Conservation (phyloP, 1,140 invertebrate species). For the Listronotus bonariensis region DNA sequence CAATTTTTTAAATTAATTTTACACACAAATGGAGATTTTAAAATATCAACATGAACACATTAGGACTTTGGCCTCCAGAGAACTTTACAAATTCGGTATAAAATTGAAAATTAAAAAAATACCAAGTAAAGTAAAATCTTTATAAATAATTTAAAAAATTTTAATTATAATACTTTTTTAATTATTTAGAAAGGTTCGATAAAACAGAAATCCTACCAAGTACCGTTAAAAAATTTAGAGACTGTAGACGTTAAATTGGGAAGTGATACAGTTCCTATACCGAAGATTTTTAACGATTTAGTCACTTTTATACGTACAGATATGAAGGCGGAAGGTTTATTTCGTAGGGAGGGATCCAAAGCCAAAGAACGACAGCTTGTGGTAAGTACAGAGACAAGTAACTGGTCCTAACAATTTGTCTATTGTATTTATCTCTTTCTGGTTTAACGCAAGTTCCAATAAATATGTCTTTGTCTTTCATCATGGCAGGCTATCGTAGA, state of each 20-base stretch:
- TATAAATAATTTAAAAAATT: neutral
- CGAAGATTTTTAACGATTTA: conserved; percentile 2
- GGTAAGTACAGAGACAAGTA: too few relatives aligned
- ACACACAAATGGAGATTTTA: neutral
- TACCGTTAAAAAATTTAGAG: neutral
- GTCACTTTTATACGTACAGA: neutral
- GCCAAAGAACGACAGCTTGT: neutral
- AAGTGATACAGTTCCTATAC: neutral
- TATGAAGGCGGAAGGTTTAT: neutral
- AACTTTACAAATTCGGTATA: conserved; percentile 1
- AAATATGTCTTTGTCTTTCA: too few relatives aligned
- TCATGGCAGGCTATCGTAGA: too few relatives aligned
- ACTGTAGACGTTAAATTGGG: neutral
- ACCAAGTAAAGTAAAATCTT: neutral
- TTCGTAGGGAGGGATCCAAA: conserved; percentile 4
- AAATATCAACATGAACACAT: neutral
- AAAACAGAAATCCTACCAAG: neutral
- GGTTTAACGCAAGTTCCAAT: too few relatives aligned
- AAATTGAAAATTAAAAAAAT: conserved; percentile 3
- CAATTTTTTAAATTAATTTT: neutral
- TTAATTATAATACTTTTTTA: neutral
- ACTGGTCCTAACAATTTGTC: too few relatives aligned
- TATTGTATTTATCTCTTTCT: too few relatives aligned
- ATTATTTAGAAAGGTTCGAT: neutral
- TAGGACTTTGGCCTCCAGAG: neutral